A percentile compares a stretch with the other conserved stretches of the same genome.
phyloP scores from a whole-genome alignment of 2,797 vertebrate genomes.

The Falco berigora region DNA sequence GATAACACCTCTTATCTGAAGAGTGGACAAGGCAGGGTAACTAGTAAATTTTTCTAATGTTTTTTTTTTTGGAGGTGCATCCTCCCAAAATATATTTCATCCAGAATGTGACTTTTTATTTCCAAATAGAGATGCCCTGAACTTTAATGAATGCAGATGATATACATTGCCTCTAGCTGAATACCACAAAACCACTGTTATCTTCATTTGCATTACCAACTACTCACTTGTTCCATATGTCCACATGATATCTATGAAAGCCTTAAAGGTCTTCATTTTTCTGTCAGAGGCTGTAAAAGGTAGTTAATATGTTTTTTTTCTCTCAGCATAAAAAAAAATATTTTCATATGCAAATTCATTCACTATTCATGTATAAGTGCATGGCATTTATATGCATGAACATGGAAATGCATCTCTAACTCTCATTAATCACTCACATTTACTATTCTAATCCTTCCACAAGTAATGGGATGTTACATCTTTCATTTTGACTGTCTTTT shows the following conservation, averaged over 20 bases:
- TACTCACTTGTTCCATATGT: conserved; percentile 18
- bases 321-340: background rate
- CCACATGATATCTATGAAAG: background rate
- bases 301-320: background rate
- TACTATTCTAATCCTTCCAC: too few relatives aligned
- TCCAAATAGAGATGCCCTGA: background rate
- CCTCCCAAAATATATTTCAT: background rate
- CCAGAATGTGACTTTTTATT: background rate
- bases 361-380: too few relatives aligned
- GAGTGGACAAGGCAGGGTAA: background rate
- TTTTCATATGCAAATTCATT: conserved; percentile 7
- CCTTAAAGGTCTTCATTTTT: conserved; percentile 32
- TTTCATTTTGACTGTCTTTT: too few relatives aligned
- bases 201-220: conserved; percentile 25
- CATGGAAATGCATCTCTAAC: too few relatives aligned
- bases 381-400: too few relatives aligned
- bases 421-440: too few relatives aligned
- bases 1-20: background rate
- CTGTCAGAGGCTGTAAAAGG: conserved; percentile 28
- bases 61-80: background rate
- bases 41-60: background rate
- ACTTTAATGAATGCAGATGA: background rate
- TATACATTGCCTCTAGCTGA: background rate
- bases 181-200: background rate
- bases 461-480: too few relatives aligned